phyloP scores from a whole-genome alignment of 2,888 invertebrate genomes.

The Epistrophella euchroma region DNA sequence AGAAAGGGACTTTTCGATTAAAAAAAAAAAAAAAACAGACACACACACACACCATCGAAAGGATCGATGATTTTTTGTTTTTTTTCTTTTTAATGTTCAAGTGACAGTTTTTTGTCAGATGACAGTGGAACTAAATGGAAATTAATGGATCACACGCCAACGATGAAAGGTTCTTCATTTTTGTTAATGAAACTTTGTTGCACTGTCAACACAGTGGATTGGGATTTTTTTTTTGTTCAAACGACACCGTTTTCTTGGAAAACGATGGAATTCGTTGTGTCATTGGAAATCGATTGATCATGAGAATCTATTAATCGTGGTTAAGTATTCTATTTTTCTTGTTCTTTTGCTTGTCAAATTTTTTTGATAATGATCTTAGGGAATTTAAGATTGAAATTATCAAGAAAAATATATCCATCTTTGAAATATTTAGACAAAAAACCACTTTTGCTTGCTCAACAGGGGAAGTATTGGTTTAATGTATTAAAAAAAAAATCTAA shows the following conservation, averaged over 20 bases:
- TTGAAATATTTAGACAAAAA: no score
- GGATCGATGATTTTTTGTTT: conserved; percentile 47
- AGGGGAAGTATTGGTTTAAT: no score
- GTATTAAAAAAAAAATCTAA: no score
- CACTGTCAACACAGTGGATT: conserved; percentile 61
- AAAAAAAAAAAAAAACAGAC: background rate
- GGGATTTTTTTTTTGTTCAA: conserved; percentile 7
- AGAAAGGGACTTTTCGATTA: conserved; percentile 22
- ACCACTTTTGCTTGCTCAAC: no score
- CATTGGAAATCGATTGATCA: conserved; percentile 61
- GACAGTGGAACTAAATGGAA: conserved; percentile 75
- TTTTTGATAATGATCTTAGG: conserved; percentile 35
- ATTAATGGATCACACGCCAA: conserved; percentile 69
- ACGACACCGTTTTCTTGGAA: conserved; percentile 56
- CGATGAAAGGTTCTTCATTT: conserved; percentile 56
- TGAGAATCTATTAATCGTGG: conserved; percentile 65
- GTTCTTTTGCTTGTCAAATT: conserved; percentile 18
- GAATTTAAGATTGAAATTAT: conserved; percentile 3
- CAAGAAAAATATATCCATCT: no score
- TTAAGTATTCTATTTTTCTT: conserved; percentile 23
- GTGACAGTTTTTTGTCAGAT: conserved; percentile 66
- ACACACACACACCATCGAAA: background rate
- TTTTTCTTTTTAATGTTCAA: conserved; percentile 39
- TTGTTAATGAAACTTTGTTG: conserved; percentile 51
- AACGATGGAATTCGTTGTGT: conserved; percentile 19